Conservation (phyloP, 2,797 vertebrate species). For the Podargus strigoides region DNA sequence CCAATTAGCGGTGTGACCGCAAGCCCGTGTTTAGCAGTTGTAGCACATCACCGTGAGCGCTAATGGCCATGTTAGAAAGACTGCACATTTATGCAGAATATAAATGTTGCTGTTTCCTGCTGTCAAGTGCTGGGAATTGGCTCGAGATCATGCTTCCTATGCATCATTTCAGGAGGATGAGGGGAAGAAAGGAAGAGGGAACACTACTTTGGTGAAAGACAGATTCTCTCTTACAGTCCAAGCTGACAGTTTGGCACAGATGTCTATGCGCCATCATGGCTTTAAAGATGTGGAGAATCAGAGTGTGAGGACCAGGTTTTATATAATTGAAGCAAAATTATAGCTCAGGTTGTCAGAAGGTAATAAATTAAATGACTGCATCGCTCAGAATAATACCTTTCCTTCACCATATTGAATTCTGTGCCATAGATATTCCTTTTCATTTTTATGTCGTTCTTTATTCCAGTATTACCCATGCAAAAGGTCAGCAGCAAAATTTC, state of each 20-base stretch:
- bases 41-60: neutral
- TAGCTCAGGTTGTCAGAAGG: neutral
- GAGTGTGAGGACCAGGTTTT: neutral
- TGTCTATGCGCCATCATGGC: rapidly evolving
- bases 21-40: neutral
- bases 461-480: neutral
- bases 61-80: neutral
- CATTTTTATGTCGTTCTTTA: neutral
- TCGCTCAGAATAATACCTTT: neutral
- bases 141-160: neutral
- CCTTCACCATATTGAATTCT: neutral
- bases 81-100: rapidly evolving
- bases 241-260: neutral
- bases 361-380: neutral
- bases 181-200: neutral
- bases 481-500: neutral
- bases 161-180: neutral
- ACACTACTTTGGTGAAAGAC: neutral
- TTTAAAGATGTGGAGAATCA: neutral
- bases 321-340: neutral
- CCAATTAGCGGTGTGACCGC: neutral
- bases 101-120: neutral
- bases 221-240: neutral
- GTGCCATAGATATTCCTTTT: neutral
- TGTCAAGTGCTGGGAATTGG: neutral